A percentile compares a stretch with the other conserved stretches of the same genome.
Conservation (phyloP, 2,797 vertebrate genomes). For the Danio tinwini region DNA sequence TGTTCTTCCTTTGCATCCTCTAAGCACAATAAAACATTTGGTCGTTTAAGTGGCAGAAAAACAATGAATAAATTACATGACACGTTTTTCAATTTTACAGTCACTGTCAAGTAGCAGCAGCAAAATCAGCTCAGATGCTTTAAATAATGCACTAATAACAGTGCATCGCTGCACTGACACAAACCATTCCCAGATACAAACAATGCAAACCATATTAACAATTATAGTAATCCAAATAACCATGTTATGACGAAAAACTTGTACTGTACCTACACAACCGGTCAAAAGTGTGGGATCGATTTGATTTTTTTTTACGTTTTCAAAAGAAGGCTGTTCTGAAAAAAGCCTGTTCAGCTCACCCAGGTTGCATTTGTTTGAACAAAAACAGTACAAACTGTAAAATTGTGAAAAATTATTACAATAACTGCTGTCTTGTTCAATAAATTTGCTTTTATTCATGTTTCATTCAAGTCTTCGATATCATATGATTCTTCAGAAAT, state of each 20-base stretch:
- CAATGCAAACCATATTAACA: slow-evolving; percentile 65
- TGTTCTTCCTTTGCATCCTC: slow-evolving; percentile 37
- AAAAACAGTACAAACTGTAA: no score
- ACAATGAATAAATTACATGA: slow-evolving; percentile 83
- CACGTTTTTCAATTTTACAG: slow-evolving; percentile 82
- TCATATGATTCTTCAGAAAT: no score
- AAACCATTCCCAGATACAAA: slow-evolving; percentile 73
- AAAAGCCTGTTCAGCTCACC: no score
- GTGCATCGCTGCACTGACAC: slow-evolving; percentile 77
- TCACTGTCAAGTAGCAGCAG: slow-evolving; percentile 86
- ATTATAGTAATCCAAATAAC: slow-evolving; percentile 69
- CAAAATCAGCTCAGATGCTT: slow-evolving; percentile 73
- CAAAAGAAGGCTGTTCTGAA: no score
- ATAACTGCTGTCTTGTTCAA: no score
- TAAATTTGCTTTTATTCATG: no score
- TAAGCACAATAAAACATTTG: slow-evolving; percentile 64
- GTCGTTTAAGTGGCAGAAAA: slow-evolving; percentile 69
- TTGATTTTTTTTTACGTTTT: no score
- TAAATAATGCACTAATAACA: slow-evolving; percentile 80
- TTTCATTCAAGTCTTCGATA: no score
- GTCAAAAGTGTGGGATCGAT: no score
- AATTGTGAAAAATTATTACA: no score
- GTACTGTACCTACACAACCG: not conserved
- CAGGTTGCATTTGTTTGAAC: no score
- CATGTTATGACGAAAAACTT: slow-evolving; percentile 60